Conservation (phyloP, 2,797 vertebrate genomes). For the Enteromius afrohamiltoni region DNA sequence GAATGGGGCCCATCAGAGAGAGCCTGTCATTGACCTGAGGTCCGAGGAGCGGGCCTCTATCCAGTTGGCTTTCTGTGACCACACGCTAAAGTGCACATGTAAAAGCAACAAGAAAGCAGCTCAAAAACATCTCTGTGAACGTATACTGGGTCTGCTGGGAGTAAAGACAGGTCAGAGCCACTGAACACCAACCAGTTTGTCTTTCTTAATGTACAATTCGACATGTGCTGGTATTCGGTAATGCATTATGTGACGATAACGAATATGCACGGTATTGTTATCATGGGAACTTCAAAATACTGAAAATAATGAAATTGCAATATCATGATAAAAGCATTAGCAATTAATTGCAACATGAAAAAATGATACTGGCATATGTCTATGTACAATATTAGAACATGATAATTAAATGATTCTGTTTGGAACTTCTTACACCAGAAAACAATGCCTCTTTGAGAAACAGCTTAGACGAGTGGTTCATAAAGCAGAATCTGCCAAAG, state of each 20-base stretch:
- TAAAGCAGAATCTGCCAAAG: slow-evolving; percentile 29
- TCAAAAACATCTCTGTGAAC: slow-evolving; percentile 46
- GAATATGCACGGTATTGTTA: too few species aligned
- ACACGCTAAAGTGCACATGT: slow-evolving; percentile 47
- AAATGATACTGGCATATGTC: too few species aligned
- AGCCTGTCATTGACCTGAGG: background rate
- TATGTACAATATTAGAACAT: background rate
- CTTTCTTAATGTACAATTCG: too few species aligned
- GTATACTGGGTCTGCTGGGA: slow-evolving; percentile 60
- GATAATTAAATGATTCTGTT: background rate
- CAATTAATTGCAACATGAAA: too few species aligned
- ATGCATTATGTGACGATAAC: too few species aligned
- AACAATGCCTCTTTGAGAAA: slow-evolving; percentile 45
- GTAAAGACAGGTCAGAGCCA: slow-evolving; percentile 44
- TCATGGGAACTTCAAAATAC: too few species aligned
- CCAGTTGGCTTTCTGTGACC: slow-evolving; percentile 53
- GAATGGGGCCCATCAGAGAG: slow-evolving; percentile 29
- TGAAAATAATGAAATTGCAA: too few species aligned
- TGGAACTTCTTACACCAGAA: slow-evolving; percentile 17
- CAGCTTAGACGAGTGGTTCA: slow-evolving; percentile 62
- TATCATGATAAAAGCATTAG: too few species aligned
- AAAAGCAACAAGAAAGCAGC: slow-evolving; percentile 48
- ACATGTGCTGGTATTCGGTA: too few species aligned
- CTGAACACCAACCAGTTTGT: too few species aligned
- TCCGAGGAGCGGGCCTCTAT: slow-evolving; percentile 32